phyloP scores from a whole-genome alignment of 1,140 invertebrate species.

The Leptinotarsa texana region DNA sequence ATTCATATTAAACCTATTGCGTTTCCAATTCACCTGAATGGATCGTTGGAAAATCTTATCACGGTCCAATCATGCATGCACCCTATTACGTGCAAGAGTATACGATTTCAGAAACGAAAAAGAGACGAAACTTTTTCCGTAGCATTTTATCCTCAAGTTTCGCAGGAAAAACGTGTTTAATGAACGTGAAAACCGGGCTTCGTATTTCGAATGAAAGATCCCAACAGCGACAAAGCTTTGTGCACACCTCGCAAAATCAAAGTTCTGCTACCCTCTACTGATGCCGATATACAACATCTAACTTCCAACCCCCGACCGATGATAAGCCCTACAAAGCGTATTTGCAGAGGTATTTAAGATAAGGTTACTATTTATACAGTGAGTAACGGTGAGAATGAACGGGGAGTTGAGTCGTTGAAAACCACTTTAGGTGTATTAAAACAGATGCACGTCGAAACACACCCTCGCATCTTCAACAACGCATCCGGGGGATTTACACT shows the following conservation, averaged over 20 bases:
- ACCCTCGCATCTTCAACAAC: constrained; percentile 26
- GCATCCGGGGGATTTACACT: constrained; percentile 16
- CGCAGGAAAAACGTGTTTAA: no score
- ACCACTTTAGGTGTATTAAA: constrained; percentile 34
- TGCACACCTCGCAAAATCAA: not conserved
- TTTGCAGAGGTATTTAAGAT: constrained; percentile 29
- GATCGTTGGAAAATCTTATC: no score
- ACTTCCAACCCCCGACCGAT: not conserved
- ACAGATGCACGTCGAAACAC: constrained; percentile 29
- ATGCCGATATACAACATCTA: not conserved
- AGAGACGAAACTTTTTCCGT: no score
- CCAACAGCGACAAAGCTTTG: not conserved
- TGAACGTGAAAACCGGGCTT: no score
- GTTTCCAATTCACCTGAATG: no score
- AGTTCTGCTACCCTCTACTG: not conserved
- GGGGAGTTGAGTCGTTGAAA: constrained; percentile 16
- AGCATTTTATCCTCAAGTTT: no score
- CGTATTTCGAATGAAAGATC: no score
- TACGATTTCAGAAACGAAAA: no score
- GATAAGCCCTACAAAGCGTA: constrained; percentile 15
- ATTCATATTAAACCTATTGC: no score
- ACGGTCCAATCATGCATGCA: no score
- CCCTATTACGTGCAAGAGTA: no score
- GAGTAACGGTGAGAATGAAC: constrained; percentile 33
- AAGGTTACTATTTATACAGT: constrained; percentile 36